Conservation (phyloP, 1,140 invertebrate species). For the Drosophila ficusphila region DNA sequence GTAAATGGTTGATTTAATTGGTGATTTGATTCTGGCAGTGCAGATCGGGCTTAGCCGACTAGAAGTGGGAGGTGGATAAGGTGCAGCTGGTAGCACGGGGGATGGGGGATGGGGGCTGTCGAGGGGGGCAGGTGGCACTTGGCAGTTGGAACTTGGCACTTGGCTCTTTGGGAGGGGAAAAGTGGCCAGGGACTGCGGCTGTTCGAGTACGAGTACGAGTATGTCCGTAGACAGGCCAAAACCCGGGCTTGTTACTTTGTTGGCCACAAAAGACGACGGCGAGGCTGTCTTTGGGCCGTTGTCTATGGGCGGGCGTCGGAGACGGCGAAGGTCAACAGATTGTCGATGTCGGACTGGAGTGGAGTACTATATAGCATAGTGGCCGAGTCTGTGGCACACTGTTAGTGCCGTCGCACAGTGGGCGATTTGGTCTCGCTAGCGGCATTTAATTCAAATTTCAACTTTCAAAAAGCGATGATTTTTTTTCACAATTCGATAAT, state of each 20-base stretch:
- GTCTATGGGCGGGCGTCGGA: slow-evolving; percentile 75
- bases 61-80: slow-evolving; percentile 26
- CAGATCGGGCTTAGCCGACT: slow-evolving; percentile 11
- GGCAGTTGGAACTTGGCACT: slow-evolving; percentile 13
- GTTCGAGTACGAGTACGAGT: too few species aligned
- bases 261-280: slow-evolving; percentile 44
- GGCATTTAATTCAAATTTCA: too few species aligned
- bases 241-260: slow-evolving; percentile 50
- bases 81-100: slow-evolving; percentile 20
- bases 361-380: slow-evolving; percentile 9
- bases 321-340: slow-evolving; percentile 81
- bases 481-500: too few species aligned
- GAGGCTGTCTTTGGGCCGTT: slow-evolving; percentile 27
- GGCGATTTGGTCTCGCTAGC: too few species aligned
- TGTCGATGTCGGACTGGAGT: slow-evolving; percentile 59
- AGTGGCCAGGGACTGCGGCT: slow-evolving; percentile 32
- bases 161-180: slow-evolving; percentile 1
- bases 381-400: not conserved
- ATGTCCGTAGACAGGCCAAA: slow-evolving; percentile 21
- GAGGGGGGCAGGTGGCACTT: slow-evolving; percentile 8
- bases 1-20: too few species aligned
- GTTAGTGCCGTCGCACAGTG: too few species aligned
- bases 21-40: not conserved
- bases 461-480: too few species aligned
- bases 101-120: too few species aligned